Evolutionary conservation across 2,888 invertebrate species (phyloP).

Genomic region (Agrilus biguttatus): DNA sequence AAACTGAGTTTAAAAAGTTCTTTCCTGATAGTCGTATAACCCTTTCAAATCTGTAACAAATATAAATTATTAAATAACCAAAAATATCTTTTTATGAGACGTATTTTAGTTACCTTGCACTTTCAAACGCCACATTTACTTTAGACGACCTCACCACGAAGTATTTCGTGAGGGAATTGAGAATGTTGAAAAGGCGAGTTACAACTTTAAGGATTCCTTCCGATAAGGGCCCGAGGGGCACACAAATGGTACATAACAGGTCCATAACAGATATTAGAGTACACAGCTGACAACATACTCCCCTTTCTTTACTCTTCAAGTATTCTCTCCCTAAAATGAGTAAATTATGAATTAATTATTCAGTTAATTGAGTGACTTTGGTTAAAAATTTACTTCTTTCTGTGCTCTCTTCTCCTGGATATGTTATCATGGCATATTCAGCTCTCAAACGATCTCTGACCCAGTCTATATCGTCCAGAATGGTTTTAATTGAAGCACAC

Average conservation of each 20-base stretch:
- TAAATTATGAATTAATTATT: background rate
- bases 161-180: conserved; percentile 44
- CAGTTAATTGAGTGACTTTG: background rate
- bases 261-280: conserved; percentile 37
- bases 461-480: conserved; percentile 31
- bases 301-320: conserved; percentile 38
- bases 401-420: conserved; percentile 19
- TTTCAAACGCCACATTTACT: conserved; percentile 34
- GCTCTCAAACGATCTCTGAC: conserved; percentile 26
- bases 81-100: no score
- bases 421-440: conserved; percentile 23
- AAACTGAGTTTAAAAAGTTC: conserved; percentile 38
- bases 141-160: conserved; percentile 36
- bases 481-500: conserved; percentile 26
- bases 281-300: conserved; percentile 42
- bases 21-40: conserved; percentile 44
- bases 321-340: conserved; percentile 27
- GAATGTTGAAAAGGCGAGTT: conserved; percentile 37
- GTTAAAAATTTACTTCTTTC: conserved; percentile 21
- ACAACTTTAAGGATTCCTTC: conserved; percentile 42
- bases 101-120: conserved; percentile 29
- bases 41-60: conserved; percentile 34
- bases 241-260: conserved; percentile 34
- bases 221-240: conserved; percentile 37
- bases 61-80: background rate